Conservation (phyloP, 64 coral and sea anemone species). For the Pocillopora verrucosa region DNA sequence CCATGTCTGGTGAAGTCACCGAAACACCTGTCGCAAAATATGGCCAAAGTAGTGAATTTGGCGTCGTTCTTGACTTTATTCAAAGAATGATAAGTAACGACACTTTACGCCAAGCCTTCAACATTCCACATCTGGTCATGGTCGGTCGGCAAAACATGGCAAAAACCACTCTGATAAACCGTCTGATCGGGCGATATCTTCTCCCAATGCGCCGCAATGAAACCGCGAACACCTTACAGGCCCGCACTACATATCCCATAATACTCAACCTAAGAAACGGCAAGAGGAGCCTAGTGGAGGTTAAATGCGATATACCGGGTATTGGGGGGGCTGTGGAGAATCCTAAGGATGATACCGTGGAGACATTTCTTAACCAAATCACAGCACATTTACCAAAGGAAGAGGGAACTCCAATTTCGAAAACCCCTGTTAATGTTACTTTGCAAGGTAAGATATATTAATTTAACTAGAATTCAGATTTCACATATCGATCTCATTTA, state of each 20-base stretch:
- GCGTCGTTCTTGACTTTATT: conserved; percentile 53
- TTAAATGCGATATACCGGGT: neutral
- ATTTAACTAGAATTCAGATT: too few relatives aligned
- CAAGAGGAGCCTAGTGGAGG: neutral
- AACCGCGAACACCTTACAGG: conserved; percentile 71
- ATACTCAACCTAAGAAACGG: conserved; percentile 73
- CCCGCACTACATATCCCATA: conserved; percentile 77
- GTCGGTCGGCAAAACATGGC: conserved; percentile 69
- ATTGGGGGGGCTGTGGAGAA: conserved; percentile 35
- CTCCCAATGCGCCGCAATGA: conserved; percentile 76
- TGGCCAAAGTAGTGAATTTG: conserved; percentile 46
- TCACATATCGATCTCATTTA: too few relatives aligned
- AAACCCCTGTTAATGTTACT: conserved; percentile 75
- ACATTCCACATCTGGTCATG: conserved; percentile 56
- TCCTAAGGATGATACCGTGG: conserved; percentile 54
- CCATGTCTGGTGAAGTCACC: neutral
- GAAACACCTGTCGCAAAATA: conserved; percentile 40
- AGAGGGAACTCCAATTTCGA: conserved; percentile 66
- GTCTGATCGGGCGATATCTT: conserved; percentile 69
- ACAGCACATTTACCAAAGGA: conserved; percentile 53
- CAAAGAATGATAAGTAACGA: conserved; percentile 47
- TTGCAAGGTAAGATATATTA: neutral
- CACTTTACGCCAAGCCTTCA: conserved; percentile 32
- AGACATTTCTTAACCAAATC: conserved; percentile 60
- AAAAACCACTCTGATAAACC: conserved; percentile 59